phyloP scores from a whole-genome alignment of 2,888 invertebrate species.

The Megastigmus dorsalis region DNA sequence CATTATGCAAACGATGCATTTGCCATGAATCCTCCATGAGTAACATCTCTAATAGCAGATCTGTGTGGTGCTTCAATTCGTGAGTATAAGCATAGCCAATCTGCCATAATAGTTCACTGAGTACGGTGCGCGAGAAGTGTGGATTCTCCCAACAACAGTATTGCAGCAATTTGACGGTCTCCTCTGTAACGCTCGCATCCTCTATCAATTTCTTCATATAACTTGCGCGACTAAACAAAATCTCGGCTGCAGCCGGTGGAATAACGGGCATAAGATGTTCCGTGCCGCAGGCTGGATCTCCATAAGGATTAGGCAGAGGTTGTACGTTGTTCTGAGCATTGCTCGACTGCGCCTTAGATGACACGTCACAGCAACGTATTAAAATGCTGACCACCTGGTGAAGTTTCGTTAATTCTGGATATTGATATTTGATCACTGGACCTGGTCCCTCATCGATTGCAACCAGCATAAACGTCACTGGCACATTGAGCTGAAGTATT shows the following conservation, averaged over 20 bases:
- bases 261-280: constrained; percentile 82
- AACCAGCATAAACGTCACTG: constrained; percentile 91
- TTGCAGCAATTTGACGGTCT: constrained; percentile 91
- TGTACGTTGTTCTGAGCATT: constrained; percentile 74
- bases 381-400: constrained; percentile 94
- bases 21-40: constrained; percentile 97
- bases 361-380: constrained; percentile 93
- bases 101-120: constrained; percentile 94
- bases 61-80: constrained; percentile 94
- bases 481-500: constrained; percentile 85
- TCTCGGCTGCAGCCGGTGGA: constrained; percentile 85
- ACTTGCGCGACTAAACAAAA: constrained; percentile 87
- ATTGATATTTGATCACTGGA: constrained; percentile 96
- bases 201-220: constrained; percentile 97
- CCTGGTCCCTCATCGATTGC: constrained; percentile 95
- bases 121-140: constrained; percentile 90
- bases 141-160: constrained; percentile 99
- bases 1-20: constrained; percentile 93
- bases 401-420: constrained; percentile 93
- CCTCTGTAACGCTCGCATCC: constrained; percentile 94
- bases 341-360: constrained; percentile 76
- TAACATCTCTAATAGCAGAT: constrained; percentile 89
- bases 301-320: constrained; percentile 84
- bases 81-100: constrained; percentile 92
- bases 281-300: constrained; percentile 78